phyloP scores from a whole-genome alignment of 1,140 invertebrate species.

The Nasonia longicornis region DNA sequence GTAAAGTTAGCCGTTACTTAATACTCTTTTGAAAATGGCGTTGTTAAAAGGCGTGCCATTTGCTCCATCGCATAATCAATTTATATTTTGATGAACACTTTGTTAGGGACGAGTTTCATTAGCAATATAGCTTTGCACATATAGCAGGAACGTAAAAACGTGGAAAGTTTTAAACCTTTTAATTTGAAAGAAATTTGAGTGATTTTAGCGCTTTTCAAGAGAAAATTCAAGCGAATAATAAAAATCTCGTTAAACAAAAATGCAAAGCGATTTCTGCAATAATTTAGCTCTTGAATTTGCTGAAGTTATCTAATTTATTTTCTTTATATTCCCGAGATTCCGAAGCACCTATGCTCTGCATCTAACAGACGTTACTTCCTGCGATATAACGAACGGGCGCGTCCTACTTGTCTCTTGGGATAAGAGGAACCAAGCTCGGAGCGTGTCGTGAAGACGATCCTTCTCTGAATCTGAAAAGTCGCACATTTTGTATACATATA shows the following conservation, averaged over 20 bases:
- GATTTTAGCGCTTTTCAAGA: no score
- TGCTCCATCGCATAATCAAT: not conserved
- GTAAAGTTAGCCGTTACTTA: not conserved
- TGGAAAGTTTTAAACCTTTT: no score
- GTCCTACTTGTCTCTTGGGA: not conserved
- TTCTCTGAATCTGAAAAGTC: conserved; percentile 3
- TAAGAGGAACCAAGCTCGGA: not conserved
- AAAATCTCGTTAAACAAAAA: no score
- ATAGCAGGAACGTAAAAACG: no score
- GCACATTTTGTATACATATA: not conserved
- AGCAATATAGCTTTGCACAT: no score
- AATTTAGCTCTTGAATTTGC: not conserved
- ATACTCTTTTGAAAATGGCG: not conserved
- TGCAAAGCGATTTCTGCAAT: no score
- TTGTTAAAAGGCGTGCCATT: not conserved
- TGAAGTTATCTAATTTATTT: not conserved
- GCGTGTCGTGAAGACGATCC: not conserved
- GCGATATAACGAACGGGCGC: not conserved
- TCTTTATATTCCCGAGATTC: not conserved
- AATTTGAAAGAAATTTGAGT: no score
- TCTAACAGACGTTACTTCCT: not conserved
- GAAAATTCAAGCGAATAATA: no score
- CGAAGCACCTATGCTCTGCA: not conserved
- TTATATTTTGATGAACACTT: not conserved
- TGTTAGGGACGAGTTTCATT: not conserved